These are phyloP conservation scores for Acanthis flammea DNA, from an alignment of 2,797 vertebrate genomes.

Conservation along the genomic window DNA sequence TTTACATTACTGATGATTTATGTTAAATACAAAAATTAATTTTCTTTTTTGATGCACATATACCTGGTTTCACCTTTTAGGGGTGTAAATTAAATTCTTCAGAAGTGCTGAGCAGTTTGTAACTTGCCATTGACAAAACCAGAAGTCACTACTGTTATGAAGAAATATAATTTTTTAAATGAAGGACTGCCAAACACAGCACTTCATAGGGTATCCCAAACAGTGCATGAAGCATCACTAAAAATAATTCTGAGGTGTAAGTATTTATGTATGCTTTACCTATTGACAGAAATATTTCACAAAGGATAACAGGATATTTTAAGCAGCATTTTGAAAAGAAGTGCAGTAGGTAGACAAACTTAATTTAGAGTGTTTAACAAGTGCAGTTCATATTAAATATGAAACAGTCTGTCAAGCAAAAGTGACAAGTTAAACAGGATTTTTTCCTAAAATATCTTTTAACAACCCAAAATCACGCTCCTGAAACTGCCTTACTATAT, in stretches of 20 bases:
- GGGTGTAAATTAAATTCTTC: not conserved
- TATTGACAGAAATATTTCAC: not conserved
- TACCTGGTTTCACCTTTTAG: not conserved
- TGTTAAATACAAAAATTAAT: not conserved
- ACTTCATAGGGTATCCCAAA: not conserved
- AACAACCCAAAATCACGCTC: not conserved
- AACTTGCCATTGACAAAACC: not conserved
- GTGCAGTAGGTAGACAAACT: not conserved
- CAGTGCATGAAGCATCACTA: not conserved
- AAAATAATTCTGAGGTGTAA: not conserved
- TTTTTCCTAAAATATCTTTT: not conserved
- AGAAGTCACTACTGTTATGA: not conserved
- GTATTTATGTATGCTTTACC: not conserved
- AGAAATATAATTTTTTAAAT: not conserved
- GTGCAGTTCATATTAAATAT: not conserved
- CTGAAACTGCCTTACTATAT: not conserved
- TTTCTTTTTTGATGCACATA: not conserved
- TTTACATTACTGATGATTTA: not conserved
- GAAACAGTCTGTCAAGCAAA: not conserved
- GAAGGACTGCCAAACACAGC: not conserved
- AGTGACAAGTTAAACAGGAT: not conserved
- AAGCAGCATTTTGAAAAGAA: not conserved
- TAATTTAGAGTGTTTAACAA: not conserved
- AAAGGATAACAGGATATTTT: not conserved
- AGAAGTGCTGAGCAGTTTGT: not conserved